Percentiles rank a stretch among this genome's conserved stretches.
Evolutionary conservation across 2,888 invertebrate species (phyloP).

Genomic region (Druceiella hillmani): DNA sequence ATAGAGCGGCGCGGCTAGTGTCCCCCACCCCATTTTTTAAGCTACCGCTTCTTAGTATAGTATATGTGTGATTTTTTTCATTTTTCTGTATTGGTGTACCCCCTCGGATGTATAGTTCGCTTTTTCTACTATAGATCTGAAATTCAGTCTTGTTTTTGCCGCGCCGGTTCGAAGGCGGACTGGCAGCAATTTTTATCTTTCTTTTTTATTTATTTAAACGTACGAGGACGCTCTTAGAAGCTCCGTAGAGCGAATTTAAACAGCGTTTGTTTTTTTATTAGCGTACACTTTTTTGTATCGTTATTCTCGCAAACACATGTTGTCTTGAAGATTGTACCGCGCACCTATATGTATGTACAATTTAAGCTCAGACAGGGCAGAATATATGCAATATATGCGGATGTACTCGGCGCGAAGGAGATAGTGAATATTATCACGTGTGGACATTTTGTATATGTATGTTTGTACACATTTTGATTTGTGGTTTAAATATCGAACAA

Average conservation of each 20-base stretch:
- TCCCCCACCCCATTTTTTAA: constrained; percentile 51
- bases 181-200: no score
- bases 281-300: no score
- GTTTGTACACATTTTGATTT: constrained; percentile 38
- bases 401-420: constrained; percentile 40
- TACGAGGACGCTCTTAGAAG: no score
- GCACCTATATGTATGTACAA: constrained; percentile 22
- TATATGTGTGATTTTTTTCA: constrained; percentile 52
- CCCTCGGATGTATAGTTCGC: constrained; percentile 52
- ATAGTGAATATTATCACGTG: constrained; percentile 41
- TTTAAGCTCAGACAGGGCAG: constrained; percentile 32
- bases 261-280: no score
- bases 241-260: no score
- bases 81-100: constrained; percentile 54
- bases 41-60: constrained; percentile 43
- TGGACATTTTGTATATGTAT: no score
- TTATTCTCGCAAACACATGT: constrained; percentile 44
- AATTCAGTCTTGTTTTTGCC: constrained; percentile 56
- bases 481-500: constrained; percentile 49
- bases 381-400: constrained; percentile 31
- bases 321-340: constrained; percentile 26
- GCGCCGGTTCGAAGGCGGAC: constrained; percentile 51
- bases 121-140: constrained; percentile 57
- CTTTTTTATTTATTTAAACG: no score
- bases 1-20: constrained; percentile 29